Percentiles rank a stretch among this genome's conserved stretches.
phyloP scores from a whole-genome alignment of 2,113 vertebrate genomes.

The Seriola quinqueradiata region DNA sequence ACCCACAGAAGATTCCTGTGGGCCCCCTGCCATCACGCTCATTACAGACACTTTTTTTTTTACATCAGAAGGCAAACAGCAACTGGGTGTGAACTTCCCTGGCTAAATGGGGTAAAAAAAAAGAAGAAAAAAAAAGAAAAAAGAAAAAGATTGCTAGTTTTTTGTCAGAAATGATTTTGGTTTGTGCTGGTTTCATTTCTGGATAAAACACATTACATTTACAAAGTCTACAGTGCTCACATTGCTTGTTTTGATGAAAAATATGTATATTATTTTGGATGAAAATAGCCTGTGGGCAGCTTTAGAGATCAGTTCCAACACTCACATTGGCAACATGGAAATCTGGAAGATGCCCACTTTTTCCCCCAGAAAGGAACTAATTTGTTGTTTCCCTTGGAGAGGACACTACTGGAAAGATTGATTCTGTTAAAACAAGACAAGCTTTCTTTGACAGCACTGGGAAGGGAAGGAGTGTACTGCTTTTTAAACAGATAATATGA shows the following conservation, averaged over 20 bases:
- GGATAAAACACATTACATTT: not conserved
- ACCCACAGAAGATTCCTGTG: slow-evolving; percentile 55
- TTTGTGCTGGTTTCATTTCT: not conserved
- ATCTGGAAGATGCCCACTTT: slow-evolving; percentile 37
- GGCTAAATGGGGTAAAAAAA: not conserved
- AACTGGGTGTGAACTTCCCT: slow-evolving; percentile 40
- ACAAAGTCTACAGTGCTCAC: not conserved
- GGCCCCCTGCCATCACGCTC: slow-evolving; percentile 51
- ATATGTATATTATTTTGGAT: slow-evolving; percentile 16
- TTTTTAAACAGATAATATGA: slow-evolving; percentile 6
- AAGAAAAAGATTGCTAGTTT: not conserved
- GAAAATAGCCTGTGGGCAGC: slow-evolving; percentile 45
- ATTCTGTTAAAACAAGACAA: slow-evolving; percentile 15
- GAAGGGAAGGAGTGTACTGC: not conserved
- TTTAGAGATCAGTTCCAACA: slow-evolving; percentile 35
- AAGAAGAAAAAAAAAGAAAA: not conserved
- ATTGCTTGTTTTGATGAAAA: slow-evolving; percentile 1
- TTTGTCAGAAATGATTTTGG: slow-evolving; percentile 1
- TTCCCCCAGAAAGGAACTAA: slow-evolving; percentile 22
- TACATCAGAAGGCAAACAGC: slow-evolving; percentile 43
- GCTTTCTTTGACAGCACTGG: slow-evolving; percentile 7
- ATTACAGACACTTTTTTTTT: slow-evolving; percentile 51
- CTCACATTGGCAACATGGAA: slow-evolving; percentile 43
- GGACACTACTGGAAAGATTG: slow-evolving; percentile 46
- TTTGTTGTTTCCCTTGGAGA: slow-evolving; percentile 47